A percentile compares a stretch with the other conserved stretches of the same genome.
Evolutionary conservation across 2,888 invertebrate species (phyloP).

Genomic region (Hesperia comma): DNA sequence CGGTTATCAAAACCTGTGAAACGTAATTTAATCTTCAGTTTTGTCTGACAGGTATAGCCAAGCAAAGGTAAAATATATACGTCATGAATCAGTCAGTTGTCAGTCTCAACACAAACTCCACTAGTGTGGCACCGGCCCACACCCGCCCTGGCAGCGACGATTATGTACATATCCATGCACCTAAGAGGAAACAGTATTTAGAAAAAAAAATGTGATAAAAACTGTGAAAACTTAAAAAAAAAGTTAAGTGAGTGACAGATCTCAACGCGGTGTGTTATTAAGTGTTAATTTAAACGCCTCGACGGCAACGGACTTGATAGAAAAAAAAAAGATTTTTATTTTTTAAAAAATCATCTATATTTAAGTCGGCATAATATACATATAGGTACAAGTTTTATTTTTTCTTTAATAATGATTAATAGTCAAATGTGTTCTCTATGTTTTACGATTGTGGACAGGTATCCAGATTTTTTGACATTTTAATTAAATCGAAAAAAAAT

Average conservation of each 20-base stretch:
- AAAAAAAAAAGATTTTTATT: slow-evolving; percentile 47
- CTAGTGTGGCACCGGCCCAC: slow-evolving; percentile 56
- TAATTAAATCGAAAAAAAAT: slow-evolving; percentile 27
- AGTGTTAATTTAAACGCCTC: slow-evolving; percentile 69
- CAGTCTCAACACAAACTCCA: slow-evolving; percentile 63
- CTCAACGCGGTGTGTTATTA: slow-evolving; percentile 73
- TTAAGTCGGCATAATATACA: slow-evolving; percentile 34
- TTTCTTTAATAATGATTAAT: slow-evolving; percentile 47
- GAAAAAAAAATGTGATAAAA: slow-evolving; percentile 79
- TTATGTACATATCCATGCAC: slow-evolving; percentile 55
- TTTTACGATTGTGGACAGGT: slow-evolving; percentile 40
- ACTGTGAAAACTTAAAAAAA: slow-evolving; percentile 72
- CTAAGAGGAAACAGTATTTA: slow-evolving; percentile 73
- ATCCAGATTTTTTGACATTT: slow-evolving; percentile 43
- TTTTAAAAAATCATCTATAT: slow-evolving; percentile 38
- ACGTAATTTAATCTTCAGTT: background rate
- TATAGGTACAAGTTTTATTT: slow-evolving; percentile 23
- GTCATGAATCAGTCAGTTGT: slow-evolving; percentile 71
- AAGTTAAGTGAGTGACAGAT: slow-evolving; percentile 77
- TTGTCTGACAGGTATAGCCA: slow-evolving; percentile 62
- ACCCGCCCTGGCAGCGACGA: slow-evolving; percentile 49
- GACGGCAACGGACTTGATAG: slow-evolving; percentile 59
- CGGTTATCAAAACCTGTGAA: background rate
- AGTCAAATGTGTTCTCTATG: slow-evolving; percentile 63
- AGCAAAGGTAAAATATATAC: slow-evolving; percentile 72